phyloP scores from a whole-genome alignment of 2,113 vertebrate genomes.

The Corythornis cristatus region DNA sequence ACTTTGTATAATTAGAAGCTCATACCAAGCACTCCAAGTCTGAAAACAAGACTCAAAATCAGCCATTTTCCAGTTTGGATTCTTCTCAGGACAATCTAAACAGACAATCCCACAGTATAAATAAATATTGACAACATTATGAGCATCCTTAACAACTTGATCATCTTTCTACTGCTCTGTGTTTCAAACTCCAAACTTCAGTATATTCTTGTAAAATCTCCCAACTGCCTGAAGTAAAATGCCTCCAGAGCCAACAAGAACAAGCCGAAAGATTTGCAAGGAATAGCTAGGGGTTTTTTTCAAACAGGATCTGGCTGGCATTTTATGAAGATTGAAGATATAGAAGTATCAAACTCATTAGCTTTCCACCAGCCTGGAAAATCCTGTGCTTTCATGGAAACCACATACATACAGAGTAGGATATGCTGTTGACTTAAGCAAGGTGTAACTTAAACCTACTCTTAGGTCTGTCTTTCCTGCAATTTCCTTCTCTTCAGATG shows the following conservation, averaged over 20 bases:
- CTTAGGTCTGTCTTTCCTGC: neutral
- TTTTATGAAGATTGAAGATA: neutral
- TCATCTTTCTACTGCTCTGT: neutral
- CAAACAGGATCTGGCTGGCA: neutral
- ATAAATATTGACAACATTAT: neutral
- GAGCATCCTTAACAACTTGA: neutral
- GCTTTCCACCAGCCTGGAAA: neutral
- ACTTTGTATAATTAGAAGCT: neutral
- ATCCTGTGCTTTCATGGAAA: neutral
- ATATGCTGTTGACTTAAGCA: neutral
- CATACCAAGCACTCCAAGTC: neutral
- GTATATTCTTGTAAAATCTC: neutral
- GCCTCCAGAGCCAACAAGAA: neutral
- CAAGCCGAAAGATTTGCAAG: neutral
- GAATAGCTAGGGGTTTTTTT: neutral
- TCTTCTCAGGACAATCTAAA: neutral
- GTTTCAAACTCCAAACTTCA: neutral
- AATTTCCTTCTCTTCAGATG: neutral
- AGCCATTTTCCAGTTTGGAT: neutral
- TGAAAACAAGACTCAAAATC: neutral
- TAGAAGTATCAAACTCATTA: neutral
- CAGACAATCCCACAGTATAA: neutral
- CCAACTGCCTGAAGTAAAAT: neutral
- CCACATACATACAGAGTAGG: neutral
- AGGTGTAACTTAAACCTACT: neutral